A percentile compares a stretch with the other conserved stretches of the same genome.
Evolutionary conservation across 2,888 invertebrate genomes (phyloP).

Genomic region (Eustalomyia histrio): DNA sequence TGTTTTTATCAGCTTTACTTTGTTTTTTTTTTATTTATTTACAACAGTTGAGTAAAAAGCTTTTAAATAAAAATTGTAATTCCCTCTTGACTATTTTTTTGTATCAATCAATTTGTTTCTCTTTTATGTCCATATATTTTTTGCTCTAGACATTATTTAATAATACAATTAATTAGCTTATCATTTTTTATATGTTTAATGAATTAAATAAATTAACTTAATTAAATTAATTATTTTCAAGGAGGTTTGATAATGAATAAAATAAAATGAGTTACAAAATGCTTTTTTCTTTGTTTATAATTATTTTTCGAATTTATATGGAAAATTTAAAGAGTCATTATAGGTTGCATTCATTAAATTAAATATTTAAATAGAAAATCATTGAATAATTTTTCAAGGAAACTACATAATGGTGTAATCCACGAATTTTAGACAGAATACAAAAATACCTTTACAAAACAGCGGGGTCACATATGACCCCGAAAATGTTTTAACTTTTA

Average conservation of each 20-base stretch:
- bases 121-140: background rate
- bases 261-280: no score
- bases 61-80: constrained; percentile 10
- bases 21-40: constrained; percentile 11
- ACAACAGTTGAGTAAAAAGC: constrained; percentile 33
- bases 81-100: background rate
- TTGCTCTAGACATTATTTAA: background rate
- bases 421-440: no score
- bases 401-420: no score
- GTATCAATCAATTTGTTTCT: constrained; percentile 2
- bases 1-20: background rate
- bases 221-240: constrained; percentile 20
- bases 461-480: no score
- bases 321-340: no score
- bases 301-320: no score
- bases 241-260: background rate
- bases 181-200: constrained; percentile 13
- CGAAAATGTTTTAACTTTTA: no score
- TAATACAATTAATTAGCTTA: constrained; percentile 48
- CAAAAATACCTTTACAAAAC: no score
- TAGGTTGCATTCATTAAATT: no score
- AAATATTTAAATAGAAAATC: no score
- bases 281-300: no score
- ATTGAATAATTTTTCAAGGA: no score
- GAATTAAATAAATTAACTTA: background rate